phyloP scores from a whole-genome alignment of 1,140 invertebrate species.

The Meloidogyne exigua region DNA sequence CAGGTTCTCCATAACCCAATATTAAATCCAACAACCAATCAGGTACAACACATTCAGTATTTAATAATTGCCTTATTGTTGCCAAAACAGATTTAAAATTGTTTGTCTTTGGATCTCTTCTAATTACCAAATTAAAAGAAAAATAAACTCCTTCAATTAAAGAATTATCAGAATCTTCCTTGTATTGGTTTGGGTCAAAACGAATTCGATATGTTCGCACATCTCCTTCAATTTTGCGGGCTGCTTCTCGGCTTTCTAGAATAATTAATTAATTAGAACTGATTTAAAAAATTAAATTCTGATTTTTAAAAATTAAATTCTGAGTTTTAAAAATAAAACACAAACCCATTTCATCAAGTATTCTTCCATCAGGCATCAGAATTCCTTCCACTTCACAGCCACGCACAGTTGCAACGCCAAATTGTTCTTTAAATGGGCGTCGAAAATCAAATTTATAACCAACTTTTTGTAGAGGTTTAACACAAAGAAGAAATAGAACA shows the following conservation, averaged over 20 bases:
- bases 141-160: constrained; percentile 80
- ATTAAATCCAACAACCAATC: constrained; percentile 97
- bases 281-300: too few species aligned
- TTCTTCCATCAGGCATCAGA: constrained; percentile 88
- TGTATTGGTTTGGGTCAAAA: constrained; percentile 87
- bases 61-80: constrained; percentile 97
- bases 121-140: constrained; percentile 93
- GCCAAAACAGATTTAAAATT: constrained; percentile 98
- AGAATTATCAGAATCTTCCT: constrained; percentile 62
- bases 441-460: constrained; percentile 68
- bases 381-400: constrained; percentile 98
- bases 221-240: constrained; percentile 81
- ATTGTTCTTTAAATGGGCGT: constrained; percentile 81
- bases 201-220: constrained; percentile 86
- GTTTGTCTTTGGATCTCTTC: constrained; percentile 96
- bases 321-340: neutral
- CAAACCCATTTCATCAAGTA: constrained; percentile 82
- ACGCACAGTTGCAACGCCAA: constrained; percentile 83
- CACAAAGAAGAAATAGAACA: constrained; percentile 90
- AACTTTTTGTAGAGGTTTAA: constrained; percentile 78
- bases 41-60: constrained; percentile 96
- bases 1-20: constrained; percentile 93
- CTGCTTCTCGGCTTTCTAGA: constrained; percentile 73
- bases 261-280: neutral
- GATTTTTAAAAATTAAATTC: neutral